These are phyloP conservation scores for Theretra japonica DNA, from an alignment of 2,888 invertebrate species.

Conservation along the genomic window DNA sequence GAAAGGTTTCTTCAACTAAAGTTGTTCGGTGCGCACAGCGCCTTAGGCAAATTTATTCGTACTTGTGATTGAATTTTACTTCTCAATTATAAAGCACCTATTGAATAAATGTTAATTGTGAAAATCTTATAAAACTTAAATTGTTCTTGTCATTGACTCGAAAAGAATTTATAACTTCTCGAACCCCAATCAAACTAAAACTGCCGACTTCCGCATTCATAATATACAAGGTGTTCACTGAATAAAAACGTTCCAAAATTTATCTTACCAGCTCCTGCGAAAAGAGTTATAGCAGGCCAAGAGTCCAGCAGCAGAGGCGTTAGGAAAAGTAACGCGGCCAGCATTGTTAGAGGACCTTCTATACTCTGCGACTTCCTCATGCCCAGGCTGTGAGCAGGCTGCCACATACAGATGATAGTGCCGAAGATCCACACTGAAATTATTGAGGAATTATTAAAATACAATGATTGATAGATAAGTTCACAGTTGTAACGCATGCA, in stretches of 20 bases:
- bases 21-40: too few relatives aligned
- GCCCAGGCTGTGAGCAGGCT: conserved; percentile 80
- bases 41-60: too few relatives aligned
- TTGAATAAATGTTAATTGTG: too few relatives aligned
- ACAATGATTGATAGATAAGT: too few relatives aligned
- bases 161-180: too few relatives aligned
- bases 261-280: conserved; percentile 84
- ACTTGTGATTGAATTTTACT: too few relatives aligned
- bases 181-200: neutral
- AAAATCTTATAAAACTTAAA: too few relatives aligned
- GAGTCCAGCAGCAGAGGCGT: conserved; percentile 84
- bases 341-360: conserved; percentile 73
- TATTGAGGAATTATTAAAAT: conserved; percentile 4
- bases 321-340: conserved; percentile 80
- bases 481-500: too few relatives aligned
- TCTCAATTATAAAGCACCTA: too few relatives aligned
- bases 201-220: too few relatives aligned
- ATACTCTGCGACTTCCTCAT: conserved; percentile 64
- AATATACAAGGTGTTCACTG: neutral
- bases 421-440: conserved; percentile 81
- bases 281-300: conserved; percentile 86
- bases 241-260: neutral
- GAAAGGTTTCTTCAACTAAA: too few relatives aligned
- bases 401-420: conserved; percentile 80
- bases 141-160: too few relatives aligned